Percentiles rank a stretch among this genome's conserved stretches.
Conservation (phyloP, 2,113 vertebrate species). For the Geococcyx californianus region DNA sequence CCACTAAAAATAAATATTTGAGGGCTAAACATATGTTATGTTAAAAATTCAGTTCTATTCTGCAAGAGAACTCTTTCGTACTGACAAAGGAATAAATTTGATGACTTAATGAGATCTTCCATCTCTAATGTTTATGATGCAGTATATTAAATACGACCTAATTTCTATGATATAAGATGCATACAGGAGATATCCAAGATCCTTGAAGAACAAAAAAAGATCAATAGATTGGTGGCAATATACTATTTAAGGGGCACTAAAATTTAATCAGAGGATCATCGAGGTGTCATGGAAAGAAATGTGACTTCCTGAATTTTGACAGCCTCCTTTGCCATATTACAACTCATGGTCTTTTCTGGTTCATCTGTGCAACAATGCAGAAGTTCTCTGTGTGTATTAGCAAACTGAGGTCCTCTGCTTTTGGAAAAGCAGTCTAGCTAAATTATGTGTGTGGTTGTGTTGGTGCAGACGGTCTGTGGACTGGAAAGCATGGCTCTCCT, state of each 20-base stretch:
- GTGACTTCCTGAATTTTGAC: background rate
- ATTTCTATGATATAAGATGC: slow-evolving; percentile 6
- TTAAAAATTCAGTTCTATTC: slow-evolving; percentile 36
- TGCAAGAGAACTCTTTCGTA: background rate
- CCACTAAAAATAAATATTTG: background rate
- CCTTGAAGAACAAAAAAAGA: background rate
- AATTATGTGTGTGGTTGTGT: background rate
- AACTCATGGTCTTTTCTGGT: background rate
- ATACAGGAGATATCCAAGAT: slow-evolving; percentile 3
- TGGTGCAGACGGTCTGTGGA: background rate
- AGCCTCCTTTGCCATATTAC: background rate
- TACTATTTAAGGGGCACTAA: background rate
- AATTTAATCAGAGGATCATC: background rate
- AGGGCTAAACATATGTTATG: background rate
- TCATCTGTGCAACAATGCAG: background rate
- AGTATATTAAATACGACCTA: slow-evolving; percentile 35
- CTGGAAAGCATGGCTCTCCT: background rate
- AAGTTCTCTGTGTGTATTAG: background rate
- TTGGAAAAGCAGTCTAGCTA: background rate
- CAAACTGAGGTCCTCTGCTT: background rate
- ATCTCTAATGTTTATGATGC: slow-evolving; percentile 47
- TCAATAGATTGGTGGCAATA: background rate
- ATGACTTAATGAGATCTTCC: slow-evolving; percentile 43
- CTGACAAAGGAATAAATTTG: slow-evolving; percentile 27
- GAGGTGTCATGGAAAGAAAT: slow-evolving; percentile 30